Evolutionary conservation across 2,797 vertebrate genomes (phyloP).

Genomic region (Graptemys geographica): DNA sequence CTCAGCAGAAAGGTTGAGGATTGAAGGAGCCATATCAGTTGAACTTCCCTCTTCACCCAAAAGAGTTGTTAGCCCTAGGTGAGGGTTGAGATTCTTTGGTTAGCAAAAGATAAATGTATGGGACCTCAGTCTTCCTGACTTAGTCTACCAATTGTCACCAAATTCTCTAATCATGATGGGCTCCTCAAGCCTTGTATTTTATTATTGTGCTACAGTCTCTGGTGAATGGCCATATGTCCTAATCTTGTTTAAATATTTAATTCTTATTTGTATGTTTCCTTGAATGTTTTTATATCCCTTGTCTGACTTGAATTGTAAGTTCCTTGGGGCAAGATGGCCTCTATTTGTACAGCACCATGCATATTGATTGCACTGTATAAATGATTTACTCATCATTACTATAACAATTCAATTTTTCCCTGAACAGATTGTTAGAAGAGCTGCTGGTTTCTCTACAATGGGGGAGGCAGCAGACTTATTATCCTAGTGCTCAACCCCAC

Average conservation of each 20-base stretch:
- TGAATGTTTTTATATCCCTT: not conserved
- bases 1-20: not conserved
- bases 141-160: not conserved
- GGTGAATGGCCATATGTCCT: not conserved
- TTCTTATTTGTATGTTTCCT: not conserved
- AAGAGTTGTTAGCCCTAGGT: not conserved
- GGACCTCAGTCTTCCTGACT: not conserved
- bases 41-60: not conserved
- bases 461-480: constrained; percentile 95
- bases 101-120: not conserved
- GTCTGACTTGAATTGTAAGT: not conserved
- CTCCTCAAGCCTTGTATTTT: not conserved
- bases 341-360: not conserved
- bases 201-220: not conserved
- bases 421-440: constrained; percentile 90
- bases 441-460: constrained; percentile 95
- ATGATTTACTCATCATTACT: not conserved
- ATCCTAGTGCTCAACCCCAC: constrained; percentile 89
- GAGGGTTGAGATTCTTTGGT: not conserved
- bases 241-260: not conserved
- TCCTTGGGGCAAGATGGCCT: not conserved
- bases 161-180: not conserved
- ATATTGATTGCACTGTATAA: not conserved
- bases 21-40: not conserved
- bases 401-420: not conserved